Percentiles rank a stretch among this genome's conserved stretches.
Evolutionary conservation across 2,797 vertebrate species (phyloP).

Genomic region (Myotis vivesi): DNA sequence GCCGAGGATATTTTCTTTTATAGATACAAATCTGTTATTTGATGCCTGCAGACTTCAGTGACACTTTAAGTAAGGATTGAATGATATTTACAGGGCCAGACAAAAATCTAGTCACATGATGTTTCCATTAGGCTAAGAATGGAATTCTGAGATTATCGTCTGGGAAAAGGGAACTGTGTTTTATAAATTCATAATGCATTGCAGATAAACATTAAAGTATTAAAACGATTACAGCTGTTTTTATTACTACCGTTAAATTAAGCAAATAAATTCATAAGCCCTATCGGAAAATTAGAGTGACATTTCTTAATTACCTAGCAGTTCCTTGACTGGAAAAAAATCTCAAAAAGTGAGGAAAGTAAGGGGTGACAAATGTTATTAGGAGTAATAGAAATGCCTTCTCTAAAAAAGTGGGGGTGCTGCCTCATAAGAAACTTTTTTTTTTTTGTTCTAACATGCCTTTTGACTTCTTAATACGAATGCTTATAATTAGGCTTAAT

Average conservation of each 20-base stretch:
- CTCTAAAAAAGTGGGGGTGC: background rate
- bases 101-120: slow-evolving; percentile 59
- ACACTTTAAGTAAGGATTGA: slow-evolving; percentile 61
- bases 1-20: slow-evolving; percentile 73
- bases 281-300: background rate
- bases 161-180: slow-evolving; percentile 64
- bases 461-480: background rate
- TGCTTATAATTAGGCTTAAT: background rate
- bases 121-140: slow-evolving; percentile 69
- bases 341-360: background rate
- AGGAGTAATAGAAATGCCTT: background rate
- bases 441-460: background rate
- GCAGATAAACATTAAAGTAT: slow-evolving; percentile 59
- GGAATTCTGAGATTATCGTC: slow-evolving; percentile 69
- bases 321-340: background rate
- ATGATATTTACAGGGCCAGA: slow-evolving; percentile 64
- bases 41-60: slow-evolving; percentile 61
- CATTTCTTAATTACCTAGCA: background rate
- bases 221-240: slow-evolving; percentile 65
- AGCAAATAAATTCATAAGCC: slow-evolving; percentile 64
- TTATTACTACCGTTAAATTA: slow-evolving; percentile 42
- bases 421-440: background rate
- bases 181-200: slow-evolving; percentile 71
- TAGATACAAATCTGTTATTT: slow-evolving; percentile 70
- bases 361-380: background rate